Evolutionary conservation across 2,888 invertebrate species (phyloP).

Genomic region (Patella ulyssiponensis): DNA sequence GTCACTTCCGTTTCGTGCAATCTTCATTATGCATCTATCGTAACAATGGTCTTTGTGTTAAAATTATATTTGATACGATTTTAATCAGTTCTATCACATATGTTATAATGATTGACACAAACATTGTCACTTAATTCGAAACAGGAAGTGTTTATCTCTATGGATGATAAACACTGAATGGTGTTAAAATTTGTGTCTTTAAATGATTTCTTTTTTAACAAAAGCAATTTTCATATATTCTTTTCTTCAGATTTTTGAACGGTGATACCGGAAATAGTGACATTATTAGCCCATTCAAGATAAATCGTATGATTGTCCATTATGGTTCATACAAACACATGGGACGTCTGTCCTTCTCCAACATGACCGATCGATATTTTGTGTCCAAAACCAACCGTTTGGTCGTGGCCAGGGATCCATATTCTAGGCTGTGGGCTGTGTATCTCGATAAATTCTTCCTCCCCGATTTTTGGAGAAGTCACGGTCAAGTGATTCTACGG

Average conservation of each 20-base stretch:
- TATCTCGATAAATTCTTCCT: conserved; percentile 40
- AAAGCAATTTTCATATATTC: neutral
- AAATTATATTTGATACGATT: no score
- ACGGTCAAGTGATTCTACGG: neutral
- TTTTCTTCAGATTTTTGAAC: neutral
- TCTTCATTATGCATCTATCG: no score
- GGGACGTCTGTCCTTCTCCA: neutral
- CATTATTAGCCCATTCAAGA: neutral
- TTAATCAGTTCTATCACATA: no score
- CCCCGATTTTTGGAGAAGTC: conserved; percentile 33
- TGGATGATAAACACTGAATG: no score
- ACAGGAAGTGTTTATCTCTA: no score
- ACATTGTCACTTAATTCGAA: no score
- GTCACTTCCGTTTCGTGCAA: no score
- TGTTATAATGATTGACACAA: no score
- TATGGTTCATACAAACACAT: conserved; percentile 1
- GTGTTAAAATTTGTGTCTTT: no score
- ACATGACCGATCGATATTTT: neutral
- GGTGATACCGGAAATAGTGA: neutral
- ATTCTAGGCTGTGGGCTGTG: conserved; percentile 37
- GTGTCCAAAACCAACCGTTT: conserved; percentile 11
- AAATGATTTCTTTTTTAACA: no score
- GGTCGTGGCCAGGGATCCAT: conserved; percentile 35
- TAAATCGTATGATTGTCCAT: conserved; percentile 1
- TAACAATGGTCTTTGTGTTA: no score